These are phyloP conservation scores for Eristalis tenax DNA, from an alignment of 2,888 invertebrate genomes.

Conservation along the genomic window DNA sequence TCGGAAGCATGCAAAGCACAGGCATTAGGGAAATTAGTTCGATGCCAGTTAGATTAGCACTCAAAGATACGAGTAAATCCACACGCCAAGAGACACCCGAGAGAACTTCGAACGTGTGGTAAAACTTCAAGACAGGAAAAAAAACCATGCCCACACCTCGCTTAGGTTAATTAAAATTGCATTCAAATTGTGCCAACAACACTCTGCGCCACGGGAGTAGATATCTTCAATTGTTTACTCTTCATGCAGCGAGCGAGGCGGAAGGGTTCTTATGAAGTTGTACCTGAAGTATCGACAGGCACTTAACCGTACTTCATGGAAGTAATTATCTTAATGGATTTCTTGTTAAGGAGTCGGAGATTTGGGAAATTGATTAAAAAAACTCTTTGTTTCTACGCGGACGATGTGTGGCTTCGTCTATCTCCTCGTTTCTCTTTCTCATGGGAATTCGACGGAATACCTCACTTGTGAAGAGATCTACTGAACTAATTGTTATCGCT, in stretches of 20 bases:
- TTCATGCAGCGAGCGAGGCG: not conserved
- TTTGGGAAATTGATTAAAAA: slow-evolving; percentile 1
- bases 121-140: not conserved
- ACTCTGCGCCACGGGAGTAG: not conserved
- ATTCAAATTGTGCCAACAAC: slow-evolving; percentile 28
- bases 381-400: not conserved
- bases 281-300: not conserved
- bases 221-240: not conserved
- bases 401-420: not conserved
- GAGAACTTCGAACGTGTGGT: not conserved
- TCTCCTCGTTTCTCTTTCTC: not conserved
- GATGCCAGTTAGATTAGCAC: slow-evolving; percentile 59
- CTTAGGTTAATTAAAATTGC: slow-evolving; percentile 55
- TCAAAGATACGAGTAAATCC: slow-evolving; percentile 22
- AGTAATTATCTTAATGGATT: slow-evolving; percentile 59
- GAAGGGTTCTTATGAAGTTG: not conserved
- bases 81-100: slow-evolving; percentile 17
- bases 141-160: slow-evolving; percentile 24
- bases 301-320: slow-evolving; percentile 1
- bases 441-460: not conserved
- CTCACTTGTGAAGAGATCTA: not conserved
- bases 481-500: not conserved
- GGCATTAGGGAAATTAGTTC: slow-evolving; percentile 69
- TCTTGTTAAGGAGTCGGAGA: not conserved
- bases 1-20: not conserved